These are phyloP conservation scores for Bagarius yarrelli DNA, from an alignment of 2,113 vertebrate species.

Conservation along the genomic window DNA sequence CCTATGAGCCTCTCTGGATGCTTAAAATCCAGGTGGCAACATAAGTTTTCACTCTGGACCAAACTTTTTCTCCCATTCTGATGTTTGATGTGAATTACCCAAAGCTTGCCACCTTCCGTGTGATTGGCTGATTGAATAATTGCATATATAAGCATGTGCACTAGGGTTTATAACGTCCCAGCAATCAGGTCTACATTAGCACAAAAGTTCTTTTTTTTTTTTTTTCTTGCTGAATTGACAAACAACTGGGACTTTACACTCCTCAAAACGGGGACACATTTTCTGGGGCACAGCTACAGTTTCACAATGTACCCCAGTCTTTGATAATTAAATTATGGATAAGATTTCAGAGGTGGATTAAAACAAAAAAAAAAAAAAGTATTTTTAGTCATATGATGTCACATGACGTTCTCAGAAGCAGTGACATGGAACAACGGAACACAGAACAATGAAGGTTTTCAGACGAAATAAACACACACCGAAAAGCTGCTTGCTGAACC, in stretches of 20 bases:
- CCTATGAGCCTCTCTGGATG: background rate
- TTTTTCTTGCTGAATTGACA: too few relatives aligned
- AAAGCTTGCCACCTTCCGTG: too few relatives aligned
- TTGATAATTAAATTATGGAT: background rate
- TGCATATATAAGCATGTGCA: background rate
- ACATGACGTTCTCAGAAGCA: background rate
- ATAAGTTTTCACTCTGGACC: background rate
- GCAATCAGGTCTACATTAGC: background rate
- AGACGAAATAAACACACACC: background rate
- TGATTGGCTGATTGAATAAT: background rate
- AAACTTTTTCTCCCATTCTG: background rate
- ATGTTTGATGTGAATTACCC: background rate
- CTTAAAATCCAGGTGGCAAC: background rate
- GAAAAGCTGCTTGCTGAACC: slow-evolving; percentile 10
- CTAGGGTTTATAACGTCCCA: background rate
- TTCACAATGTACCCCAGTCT: background rate
- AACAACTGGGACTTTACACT: background rate
- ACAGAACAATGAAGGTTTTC: slow-evolving; percentile 21
- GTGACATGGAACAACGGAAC: background rate
- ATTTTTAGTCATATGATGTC: background rate
- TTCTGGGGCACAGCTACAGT: background rate
- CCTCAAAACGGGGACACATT: background rate
- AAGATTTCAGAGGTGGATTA: too few relatives aligned
- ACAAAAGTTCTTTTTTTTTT: background rate
- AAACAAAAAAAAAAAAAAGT: too few relatives aligned